Conservation (phyloP, 2,113 vertebrate genomes). For the Labeo rohita region DNA sequence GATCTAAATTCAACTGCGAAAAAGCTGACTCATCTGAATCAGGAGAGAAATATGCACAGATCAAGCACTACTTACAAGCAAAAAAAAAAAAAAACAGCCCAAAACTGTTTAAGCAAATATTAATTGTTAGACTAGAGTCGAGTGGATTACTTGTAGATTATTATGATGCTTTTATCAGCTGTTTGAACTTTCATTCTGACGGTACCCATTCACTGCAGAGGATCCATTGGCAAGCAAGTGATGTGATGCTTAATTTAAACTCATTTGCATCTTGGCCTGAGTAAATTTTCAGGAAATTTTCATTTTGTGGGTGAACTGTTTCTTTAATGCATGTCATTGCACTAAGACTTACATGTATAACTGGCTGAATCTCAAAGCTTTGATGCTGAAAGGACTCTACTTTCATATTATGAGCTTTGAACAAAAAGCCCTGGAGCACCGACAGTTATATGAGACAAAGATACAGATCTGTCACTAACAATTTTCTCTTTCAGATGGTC, state of each 20-base stretch:
- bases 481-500: not conserved
- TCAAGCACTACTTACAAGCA: no score
- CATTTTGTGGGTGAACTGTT: not conserved
- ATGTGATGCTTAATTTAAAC: not conserved
- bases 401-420: conserved; percentile 12
- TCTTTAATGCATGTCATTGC: not conserved
- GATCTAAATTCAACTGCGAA: not conserved
- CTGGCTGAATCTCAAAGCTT: conserved; percentile 3
- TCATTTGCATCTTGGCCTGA: not conserved
- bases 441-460: conserved; percentile 26
- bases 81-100: no score
- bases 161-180: not conserved
- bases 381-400: not conserved
- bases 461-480: conserved; percentile 32
- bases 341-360: not conserved
- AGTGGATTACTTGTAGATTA: not conserved
- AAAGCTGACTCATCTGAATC: no score
- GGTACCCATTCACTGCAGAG: not conserved
- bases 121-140: no score
- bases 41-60: no score
- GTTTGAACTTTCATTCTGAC: not conserved
- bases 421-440: conserved; percentile 9
- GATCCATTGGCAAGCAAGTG: not conserved
- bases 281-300: not conserved
- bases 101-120: no score